Conservation (phyloP, 2,888 invertebrate genomes). For the Chironomus riparius region DNA sequence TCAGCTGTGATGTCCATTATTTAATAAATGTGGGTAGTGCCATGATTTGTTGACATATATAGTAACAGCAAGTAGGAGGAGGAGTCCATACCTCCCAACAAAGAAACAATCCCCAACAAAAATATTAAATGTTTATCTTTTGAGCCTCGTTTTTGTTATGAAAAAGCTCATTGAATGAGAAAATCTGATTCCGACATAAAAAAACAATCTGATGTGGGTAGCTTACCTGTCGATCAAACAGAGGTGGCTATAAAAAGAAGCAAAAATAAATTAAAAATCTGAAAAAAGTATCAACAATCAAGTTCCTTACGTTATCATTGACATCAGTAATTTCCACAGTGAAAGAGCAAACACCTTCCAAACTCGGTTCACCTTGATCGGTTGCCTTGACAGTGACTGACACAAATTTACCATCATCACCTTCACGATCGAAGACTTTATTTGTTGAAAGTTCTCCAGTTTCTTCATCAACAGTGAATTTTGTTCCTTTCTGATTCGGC, state of each 20-base stretch:
- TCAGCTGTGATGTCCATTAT: too few relatives aligned
- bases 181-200: too few relatives aligned
- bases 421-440: constrained; percentile 94
- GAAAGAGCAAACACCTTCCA: constrained; percentile 97
- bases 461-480: constrained; percentile 91
- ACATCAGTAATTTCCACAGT: constrained; percentile 96
- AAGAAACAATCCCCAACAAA: too few relatives aligned
- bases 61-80: too few relatives aligned
- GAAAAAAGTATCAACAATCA: not conserved
- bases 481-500: constrained; percentile 88
- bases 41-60: too few relatives aligned
- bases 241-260: constrained; percentile 51
- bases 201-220: not conserved
- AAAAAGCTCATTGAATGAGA: too few relatives aligned
- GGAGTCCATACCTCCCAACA: too few relatives aligned
- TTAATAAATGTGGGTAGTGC: too few relatives aligned
- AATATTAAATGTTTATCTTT: too few relatives aligned
- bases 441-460: constrained; percentile 92
- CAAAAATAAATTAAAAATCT: not conserved
- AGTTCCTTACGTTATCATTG: constrained; percentile 66
- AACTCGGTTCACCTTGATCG: constrained; percentile 94
- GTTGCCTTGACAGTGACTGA: constrained; percentile 96
- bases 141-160: too few relatives aligned
- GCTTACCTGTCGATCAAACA: constrained; percentile 85
- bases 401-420: constrained; percentile 92